These are phyloP conservation scores for Ernsta delagoae DNA, from an alignment of 2,888 invertebrate genomes.

Conservation along the genomic window DNA sequence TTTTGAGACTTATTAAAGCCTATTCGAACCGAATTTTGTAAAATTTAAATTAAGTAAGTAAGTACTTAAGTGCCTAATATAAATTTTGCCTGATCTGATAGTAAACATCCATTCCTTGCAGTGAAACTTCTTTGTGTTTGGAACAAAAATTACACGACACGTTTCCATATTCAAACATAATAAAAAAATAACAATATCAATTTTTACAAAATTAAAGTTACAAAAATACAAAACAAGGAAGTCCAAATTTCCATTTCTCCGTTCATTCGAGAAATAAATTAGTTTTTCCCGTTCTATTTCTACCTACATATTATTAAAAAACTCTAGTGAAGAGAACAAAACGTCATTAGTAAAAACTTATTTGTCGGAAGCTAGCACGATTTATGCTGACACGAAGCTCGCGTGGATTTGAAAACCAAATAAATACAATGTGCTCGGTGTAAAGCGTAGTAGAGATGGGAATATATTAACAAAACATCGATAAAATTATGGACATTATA, in stretches of 20 bases:
- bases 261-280: constrained; percentile 26
- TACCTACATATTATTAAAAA: constrained; percentile 29
- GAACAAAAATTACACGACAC: too few species aligned
- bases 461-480: constrained; percentile 1
- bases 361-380: constrained; percentile 74
- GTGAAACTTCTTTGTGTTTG: too few species aligned
- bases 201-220: too few species aligned
- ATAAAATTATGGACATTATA: not conserved
- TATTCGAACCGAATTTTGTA: too few species aligned
- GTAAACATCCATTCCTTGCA: too few species aligned
- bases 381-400: constrained; percentile 71
- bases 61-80: too few species aligned
- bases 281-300: constrained; percentile 29
- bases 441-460: constrained; percentile 48
- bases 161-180: too few species aligned
- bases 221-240: not conserved
- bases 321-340: constrained; percentile 55
- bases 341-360: constrained; percentile 67
- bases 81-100: too few species aligned
- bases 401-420: constrained; percentile 69
- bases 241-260: constrained; percentile 4
- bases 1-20: too few species aligned
- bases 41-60: too few species aligned
- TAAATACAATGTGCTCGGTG: constrained; percentile 63
- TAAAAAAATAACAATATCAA: too few species aligned